Evolutionary conservation across 2,113 vertebrate species (phyloP).

Genomic region (Morone saxatilis): DNA sequence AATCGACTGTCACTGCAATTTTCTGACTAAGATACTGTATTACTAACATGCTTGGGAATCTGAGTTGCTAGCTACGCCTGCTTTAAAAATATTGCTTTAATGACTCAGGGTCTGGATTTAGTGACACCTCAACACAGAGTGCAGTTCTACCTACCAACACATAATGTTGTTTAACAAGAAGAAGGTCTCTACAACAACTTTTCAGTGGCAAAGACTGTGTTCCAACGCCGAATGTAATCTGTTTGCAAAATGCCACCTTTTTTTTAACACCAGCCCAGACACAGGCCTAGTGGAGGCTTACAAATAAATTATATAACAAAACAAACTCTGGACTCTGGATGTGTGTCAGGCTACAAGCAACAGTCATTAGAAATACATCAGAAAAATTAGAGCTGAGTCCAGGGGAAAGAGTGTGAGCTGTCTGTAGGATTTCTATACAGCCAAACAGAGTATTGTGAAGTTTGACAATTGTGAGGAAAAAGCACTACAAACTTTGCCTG

Average conservation of each 20-base stretch:
- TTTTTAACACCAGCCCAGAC: slow-evolving; percentile 10
- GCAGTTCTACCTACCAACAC: background rate
- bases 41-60: slow-evolving; percentile 33
- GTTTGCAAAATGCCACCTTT: slow-evolving; percentile 5
- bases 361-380: slow-evolving; percentile 56
- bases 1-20: slow-evolving; percentile 53
- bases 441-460: slow-evolving; percentile 64
- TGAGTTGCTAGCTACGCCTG: background rate
- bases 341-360: slow-evolving; percentile 29
- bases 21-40: slow-evolving; percentile 47
- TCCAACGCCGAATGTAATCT: slow-evolving; percentile 7
- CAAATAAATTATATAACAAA: slow-evolving; percentile 42
- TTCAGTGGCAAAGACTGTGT: slow-evolving; percentile 7
- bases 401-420: slow-evolving; percentile 22
- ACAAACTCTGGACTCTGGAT: slow-evolving; percentile 30
- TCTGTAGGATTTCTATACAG: slow-evolving; percentile 49
- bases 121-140: slow-evolving; percentile 4
- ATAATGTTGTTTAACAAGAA: slow-evolving; percentile 2
- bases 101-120: slow-evolving; percentile 14
- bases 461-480: slow-evolving; percentile 65
- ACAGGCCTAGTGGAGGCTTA: slow-evolving; percentile 12
- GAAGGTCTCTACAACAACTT: background rate
- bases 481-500: slow-evolving; percentile 72
- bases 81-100: slow-evolving; percentile 18
- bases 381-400: slow-evolving; percentile 40